Evolutionary conservation across 2,797 vertebrate species (phyloP), one percentile per base, ranked within the genome.

Genomic region (Rachycentron canadum): DNA sequence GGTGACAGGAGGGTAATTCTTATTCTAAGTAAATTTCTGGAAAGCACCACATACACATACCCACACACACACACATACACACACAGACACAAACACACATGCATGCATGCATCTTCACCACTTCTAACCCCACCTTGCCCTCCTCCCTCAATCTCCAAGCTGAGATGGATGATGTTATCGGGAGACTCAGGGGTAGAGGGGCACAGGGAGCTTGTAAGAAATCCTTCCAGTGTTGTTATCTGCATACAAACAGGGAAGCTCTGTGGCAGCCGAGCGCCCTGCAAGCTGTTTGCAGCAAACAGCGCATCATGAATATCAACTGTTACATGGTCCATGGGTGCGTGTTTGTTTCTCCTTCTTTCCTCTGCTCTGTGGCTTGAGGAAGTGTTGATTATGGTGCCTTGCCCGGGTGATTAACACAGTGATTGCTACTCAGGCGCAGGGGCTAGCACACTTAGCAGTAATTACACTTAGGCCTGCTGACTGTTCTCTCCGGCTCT

Each of bases 81-180:
- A 11, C 38, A 32, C 11, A 49, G 25, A 70, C 26, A 47, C 19
- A 55, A 41, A 8, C 61, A 36, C 45, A 11, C 38, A 32, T 8
- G 43, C 32, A 70, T n/a, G 47, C 19, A 59, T 41, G 10, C 59
- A 36, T 50, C 56, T 41, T 32, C 50, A 47, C 25, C 36, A 28
- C 25, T 28, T 0, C 52, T 28, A 36, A 36, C 52, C 34, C 65
- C 55, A 73, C 64, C 74, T 52, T 59, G 66, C 76, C 58, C 10
- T 70, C 59, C 70, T 75, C 55, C 73, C 41, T 61, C 86, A 50
- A 40, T 79, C 83, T 85, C 75, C 23, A 3, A 58, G 63, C 86
- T 71, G 68, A 76, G 87, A 88, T 88, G 82, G 61, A 83, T 84
- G 90, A 91, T 90, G 84, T 79, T 92, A 92, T 93, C 85, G 36